phyloP scores from a whole-genome alignment of 2,888 invertebrate species.

The Agrotis clavis region DNA sequence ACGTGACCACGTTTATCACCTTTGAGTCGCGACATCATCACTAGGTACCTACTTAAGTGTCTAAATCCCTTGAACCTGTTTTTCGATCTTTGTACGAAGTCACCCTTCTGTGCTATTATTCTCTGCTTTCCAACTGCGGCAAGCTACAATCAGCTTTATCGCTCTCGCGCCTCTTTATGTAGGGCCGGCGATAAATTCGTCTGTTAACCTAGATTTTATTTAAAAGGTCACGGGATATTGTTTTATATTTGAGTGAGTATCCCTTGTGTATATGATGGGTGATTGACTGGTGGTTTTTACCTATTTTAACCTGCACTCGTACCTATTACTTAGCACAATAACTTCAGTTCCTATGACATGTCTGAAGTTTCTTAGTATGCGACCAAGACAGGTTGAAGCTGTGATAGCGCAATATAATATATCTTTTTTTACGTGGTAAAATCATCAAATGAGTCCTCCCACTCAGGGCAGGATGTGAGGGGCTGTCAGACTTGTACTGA shows the following conservation, averaged over 20 bases:
- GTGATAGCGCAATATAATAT: too few species aligned
- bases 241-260: conserved; percentile 39
- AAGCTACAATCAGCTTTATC: conserved; percentile 55
- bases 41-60: neutral
- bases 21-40: too few species aligned
- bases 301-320: neutral
- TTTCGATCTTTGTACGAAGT: neutral
- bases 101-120: neutral
- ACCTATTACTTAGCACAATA: too few species aligned
- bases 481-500: too few species aligned
- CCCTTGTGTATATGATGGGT: neutral
- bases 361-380: too few species aligned
- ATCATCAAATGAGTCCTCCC: too few species aligned
- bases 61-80: too few species aligned
- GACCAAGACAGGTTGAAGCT: too few species aligned
- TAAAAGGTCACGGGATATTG: conserved; percentile 53
- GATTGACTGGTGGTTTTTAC: neutral
- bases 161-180: conserved; percentile 52
- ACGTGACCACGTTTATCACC: too few species aligned
- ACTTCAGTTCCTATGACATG: too few species aligned
- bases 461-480: too few species aligned
- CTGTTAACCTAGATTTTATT: conserved; percentile 63
- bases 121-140: conserved; percentile 4
- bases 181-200: conserved; percentile 49
- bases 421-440: too few species aligned